phyloP scores from a whole-genome alignment of 1,140 invertebrate genomes.

The roundworm (Caenorhabditis elegans) region DNA sequence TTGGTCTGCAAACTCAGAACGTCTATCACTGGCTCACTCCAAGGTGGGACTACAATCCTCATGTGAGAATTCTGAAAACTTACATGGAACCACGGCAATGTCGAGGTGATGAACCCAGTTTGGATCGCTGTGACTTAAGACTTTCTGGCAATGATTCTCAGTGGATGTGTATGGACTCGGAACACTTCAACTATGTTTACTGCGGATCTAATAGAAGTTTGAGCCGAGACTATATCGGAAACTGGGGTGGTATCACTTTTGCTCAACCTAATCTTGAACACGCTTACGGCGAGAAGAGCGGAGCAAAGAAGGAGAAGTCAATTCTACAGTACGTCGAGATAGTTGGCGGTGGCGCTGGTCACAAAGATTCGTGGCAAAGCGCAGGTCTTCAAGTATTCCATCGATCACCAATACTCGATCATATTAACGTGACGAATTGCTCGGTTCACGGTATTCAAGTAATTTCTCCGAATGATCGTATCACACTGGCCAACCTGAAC shows the following conservation, averaged over 20 bases:
- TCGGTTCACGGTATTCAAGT: conserved; percentile 89
- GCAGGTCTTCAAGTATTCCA: conserved; percentile 85
- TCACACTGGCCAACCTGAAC: conserved; percentile 69
- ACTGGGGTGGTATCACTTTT: conserved; percentile 95
- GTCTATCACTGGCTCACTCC: conserved; percentile 73
- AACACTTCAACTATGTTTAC: conserved; percentile 87
- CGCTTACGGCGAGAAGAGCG: conserved; percentile 20
- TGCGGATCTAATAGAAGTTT: conserved; percentile 73
- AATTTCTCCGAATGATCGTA: conserved; percentile 69
- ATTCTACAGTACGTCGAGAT: conserved; percentile 82
- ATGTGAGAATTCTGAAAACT: conserved; percentile 76
- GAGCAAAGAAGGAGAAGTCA: conserved; percentile 69
- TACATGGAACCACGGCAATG: conserved; percentile 90
- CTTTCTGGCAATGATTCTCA: conserved; percentile 74
- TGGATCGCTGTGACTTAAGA: conserved; percentile 79
- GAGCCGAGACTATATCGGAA: conserved; percentile 71
- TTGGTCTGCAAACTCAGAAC: conserved; percentile 86
- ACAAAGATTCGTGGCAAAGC: conserved; percentile 80
- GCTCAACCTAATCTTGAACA: conserved; percentile 83
- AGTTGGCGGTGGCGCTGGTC: conserved; percentile 89
- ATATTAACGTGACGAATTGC: conserved; percentile 80
- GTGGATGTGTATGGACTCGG: conserved; percentile 80
- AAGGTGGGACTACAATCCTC: conserved; percentile 67
- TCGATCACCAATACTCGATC: conserved; percentile 79
- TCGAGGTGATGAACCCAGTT: conserved; percentile 78